Evolutionary conservation across 2,888 invertebrate species (phyloP), one percentile per base, ranked within the genome.

Genomic region (Gortyna flavago): DNA sequence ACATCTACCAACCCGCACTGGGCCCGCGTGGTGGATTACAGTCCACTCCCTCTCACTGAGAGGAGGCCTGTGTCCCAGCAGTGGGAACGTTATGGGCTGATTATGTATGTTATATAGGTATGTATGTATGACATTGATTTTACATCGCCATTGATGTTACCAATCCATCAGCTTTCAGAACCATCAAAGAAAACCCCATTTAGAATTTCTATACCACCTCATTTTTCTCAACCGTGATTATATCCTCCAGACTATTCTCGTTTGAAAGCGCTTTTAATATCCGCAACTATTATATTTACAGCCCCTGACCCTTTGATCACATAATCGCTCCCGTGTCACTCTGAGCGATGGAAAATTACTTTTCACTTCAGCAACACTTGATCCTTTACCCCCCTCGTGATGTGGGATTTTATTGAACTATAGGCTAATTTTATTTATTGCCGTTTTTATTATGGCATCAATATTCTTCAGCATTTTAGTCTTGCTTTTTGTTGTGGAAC

Each of bases 341-440:
- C 16, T 81, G 79, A 87, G 75, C 78, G 80, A 80, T 88, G 71
- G 84, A 83, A 88, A 88, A 88, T 88, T 88, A 88, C 83, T 89
- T 87, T 89, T 85, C 89, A 84, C 82, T 79, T 62, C 75, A 77
- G 29, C 61, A 73, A 80, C 71, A 77, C 72, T 79, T 77, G 78
- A 83, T 81, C 72, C 79, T 70, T 85, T 68, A 59, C 35, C 25
- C 25, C 67, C 54, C 29, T 44, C 35, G 29, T 78, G 73, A 84
- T 62, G 79, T 21, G 79, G 18, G 67, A 57, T 86, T 79, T 77
- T 84, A 78, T 81, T 79, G 75, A 86, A 84, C 79, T 76, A 69
- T 76, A 69, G 70, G 78, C 74, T 71, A 68, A 76, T 79, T 83
- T 81, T 82, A 61, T 72, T 69, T 85, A 67, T 71, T 68, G 66